These are phyloP conservation scores for Hystrix cristata DNA, from an alignment of 2,113 vertebrate genomes.

Conservation along the genomic window DNA sequence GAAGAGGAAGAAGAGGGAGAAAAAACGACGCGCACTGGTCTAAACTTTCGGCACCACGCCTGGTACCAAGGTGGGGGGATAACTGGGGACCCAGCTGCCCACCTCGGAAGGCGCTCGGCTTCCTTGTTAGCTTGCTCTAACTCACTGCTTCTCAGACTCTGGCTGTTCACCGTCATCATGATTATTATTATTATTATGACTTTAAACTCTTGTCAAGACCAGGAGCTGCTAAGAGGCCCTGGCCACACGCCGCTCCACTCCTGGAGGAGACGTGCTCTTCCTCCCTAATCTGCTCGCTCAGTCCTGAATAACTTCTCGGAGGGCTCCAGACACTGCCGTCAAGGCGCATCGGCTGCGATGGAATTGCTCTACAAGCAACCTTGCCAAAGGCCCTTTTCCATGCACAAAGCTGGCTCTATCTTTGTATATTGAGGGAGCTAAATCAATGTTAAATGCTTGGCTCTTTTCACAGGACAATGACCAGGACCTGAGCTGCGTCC, in stretches of 20 bases:
- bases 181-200: constrained; percentile 70
- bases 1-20: neutral
- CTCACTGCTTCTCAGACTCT: constrained; percentile 81
- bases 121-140: constrained; percentile 61
- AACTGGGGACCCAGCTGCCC: neutral
- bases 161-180: constrained; percentile 74
- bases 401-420: constrained; percentile 94
- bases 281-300: constrained; percentile 93
- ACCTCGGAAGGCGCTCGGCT: neutral
- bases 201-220: constrained; percentile 89
- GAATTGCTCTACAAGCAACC: constrained; percentile 98
- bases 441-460: constrained; percentile 98
- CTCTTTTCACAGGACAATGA: constrained; percentile 99
- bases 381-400: constrained; percentile 97
- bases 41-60: neutral
- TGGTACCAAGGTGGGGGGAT: neutral
- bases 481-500: constrained; percentile 95
- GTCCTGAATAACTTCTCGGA: constrained; percentile 93
- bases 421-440: constrained; percentile 96
- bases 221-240: constrained; percentile 89
- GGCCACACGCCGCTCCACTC: constrained; percentile 86
- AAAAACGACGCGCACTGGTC: neutral
- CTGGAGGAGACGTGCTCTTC: constrained; percentile 90
- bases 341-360: constrained; percentile 92
- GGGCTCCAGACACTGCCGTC: constrained; percentile 93